phyloP scores from a whole-genome alignment of 1,140 invertebrate species.

The Megalopta genalis region DNA sequence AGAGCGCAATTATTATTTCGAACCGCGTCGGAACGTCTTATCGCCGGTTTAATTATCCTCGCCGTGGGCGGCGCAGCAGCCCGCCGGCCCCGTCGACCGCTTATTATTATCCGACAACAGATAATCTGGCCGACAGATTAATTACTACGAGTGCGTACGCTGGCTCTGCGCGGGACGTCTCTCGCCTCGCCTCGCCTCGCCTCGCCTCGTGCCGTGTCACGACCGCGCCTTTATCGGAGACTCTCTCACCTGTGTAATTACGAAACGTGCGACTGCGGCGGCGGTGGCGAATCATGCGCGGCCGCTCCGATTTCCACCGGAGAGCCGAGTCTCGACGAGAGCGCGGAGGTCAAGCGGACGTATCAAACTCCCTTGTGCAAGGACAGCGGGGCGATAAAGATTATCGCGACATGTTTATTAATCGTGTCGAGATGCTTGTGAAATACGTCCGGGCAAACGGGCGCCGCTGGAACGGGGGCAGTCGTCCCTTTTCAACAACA shows the following conservation, averaged over 20 bases:
- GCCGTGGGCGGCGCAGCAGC: slow-evolving; percentile 1
- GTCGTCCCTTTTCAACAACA: slow-evolving; percentile 17
- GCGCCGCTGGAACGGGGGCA: slow-evolving; percentile 21
- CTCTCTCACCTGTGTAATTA: slow-evolving; percentile 24
- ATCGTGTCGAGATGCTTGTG: slow-evolving; percentile 41
- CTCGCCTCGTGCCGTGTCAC: not conserved
- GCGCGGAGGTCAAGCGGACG: not conserved
- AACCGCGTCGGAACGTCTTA: slow-evolving; percentile 15
- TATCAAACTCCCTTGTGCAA: not conserved
- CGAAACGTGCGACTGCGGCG: not conserved
- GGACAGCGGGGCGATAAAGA: slow-evolving; percentile 9
- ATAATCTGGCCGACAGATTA: slow-evolving; percentile 38
- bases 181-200: not conserved
- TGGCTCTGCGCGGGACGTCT: not conserved
- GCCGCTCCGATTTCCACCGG: not conserved
- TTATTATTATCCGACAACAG: slow-evolving; percentile 25
- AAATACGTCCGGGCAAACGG: not conserved
- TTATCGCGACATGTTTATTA: slow-evolving; percentile 55
- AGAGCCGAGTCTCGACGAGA: no score
- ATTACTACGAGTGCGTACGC: slow-evolving; percentile 33
- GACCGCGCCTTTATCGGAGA: slow-evolving; percentile 16
- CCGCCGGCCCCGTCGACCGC: not conserved
- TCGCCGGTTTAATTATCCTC: slow-evolving; percentile 29
- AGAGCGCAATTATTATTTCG: slow-evolving; percentile 20
- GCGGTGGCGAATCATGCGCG: not conserved